These are phyloP conservation scores for Mus caroli DNA, from an alignment of 2,797 vertebrate genomes.

Conservation along the genomic window DNA sequence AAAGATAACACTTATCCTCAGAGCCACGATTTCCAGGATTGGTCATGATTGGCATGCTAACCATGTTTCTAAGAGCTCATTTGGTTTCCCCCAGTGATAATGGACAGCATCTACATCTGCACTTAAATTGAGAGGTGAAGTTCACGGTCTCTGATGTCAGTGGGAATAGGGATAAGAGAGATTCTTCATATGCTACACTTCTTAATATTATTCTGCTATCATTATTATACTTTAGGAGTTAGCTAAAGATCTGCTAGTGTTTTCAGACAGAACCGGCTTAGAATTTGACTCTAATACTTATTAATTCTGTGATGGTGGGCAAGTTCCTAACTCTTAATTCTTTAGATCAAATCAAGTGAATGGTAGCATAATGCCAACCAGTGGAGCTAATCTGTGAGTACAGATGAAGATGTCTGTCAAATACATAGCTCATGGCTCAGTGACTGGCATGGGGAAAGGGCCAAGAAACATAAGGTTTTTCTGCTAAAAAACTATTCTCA, in stretches of 20 bases:
- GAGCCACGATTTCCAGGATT: constrained; percentile 64
- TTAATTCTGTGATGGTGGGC: not conserved
- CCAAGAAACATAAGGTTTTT: constrained; percentile 2
- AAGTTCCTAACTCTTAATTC: not conserved
- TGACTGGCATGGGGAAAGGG: not conserved
- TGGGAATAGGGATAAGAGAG: not conserved
- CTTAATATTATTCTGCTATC: not conserved
- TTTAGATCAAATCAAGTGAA: not conserved
- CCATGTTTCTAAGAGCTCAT: constrained; percentile 51
- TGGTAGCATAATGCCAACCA: not conserved
- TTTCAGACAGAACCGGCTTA: not conserved
- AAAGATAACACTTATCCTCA: constrained; percentile 65
- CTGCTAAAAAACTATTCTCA: constrained; percentile 8
- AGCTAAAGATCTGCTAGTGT: not conserved
- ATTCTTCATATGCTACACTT: not conserved
- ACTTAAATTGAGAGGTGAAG: not conserved
- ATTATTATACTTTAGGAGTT: not conserved
- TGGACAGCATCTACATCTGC: not conserved
- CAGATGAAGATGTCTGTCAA: not conserved
- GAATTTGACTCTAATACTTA: constrained; percentile 3
- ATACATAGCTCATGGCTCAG: not conserved
- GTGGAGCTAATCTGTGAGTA: not conserved
- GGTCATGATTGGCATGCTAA: constrained; percentile 9
- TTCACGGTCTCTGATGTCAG: constrained; percentile 34
- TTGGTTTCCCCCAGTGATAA: constrained; percentile 44